Evolutionary conservation across 2,797 vertebrate species (phyloP), one percentile per base, ranked within the genome.

Genomic region (Chiroxiphia lanceolata): DNA sequence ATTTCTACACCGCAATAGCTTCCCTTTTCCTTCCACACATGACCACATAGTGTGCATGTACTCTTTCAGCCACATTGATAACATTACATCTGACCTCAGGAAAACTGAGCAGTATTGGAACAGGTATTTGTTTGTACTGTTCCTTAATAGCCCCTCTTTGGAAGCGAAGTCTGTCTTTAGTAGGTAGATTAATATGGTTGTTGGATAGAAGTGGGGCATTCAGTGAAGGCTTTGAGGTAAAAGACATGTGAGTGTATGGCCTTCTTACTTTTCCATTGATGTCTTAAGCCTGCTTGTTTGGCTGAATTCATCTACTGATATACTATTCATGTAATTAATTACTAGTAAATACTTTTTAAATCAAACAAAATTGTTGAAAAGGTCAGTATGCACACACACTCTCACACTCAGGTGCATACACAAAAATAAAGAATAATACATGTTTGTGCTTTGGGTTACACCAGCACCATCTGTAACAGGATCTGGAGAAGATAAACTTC

Each of bases 401-500:
- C 8, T n/a, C 47, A 53, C 27, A 29, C 23, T 21, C 38, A 38
- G n/a, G 16, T 63, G 10, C 11, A 23, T 13, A 29, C 7, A 51
- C 22, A 79, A 68, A 92, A 75, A 53, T 48, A 83, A 84, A 82
- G 26, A 16, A 40, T 70, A 83, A 80, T 53, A 38, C 15, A 42
- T 3, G 1, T 75, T 74, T 86, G 8, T 75, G n/a, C 38, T 42
- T 93, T 61, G 51, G 10, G 19, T 92, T 81, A 56, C 48, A 53
- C n/a, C 45, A 71, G 27, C 23, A 48, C 23, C 45, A 13, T 1
- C 0, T 59, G 27, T 57, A 78, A 93, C 69, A 89, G 78, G 79
- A 96, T 87, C 76, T 80, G 40, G 61, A 93, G 79, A 93, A 95
- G 63, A 93, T 87, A 94, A 97, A 94, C 90, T 89, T 97, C 91